Conservation (phyloP, 2,797 vertebrate species). For the Centropyge bicolor region DNA sequence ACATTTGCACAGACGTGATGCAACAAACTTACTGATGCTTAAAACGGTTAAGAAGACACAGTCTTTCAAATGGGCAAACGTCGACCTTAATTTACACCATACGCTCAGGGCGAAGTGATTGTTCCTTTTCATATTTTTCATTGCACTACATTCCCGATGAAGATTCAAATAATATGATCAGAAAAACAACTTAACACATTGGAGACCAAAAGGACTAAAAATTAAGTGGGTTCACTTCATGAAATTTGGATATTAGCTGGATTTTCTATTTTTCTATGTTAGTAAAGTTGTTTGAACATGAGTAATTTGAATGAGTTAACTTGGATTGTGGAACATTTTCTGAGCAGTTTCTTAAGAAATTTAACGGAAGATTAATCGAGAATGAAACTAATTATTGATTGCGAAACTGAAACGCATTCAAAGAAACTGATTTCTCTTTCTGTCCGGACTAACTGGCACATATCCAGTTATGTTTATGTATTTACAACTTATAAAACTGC, state of each 20-base stretch:
- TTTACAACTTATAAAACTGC: slow-evolving; percentile 1
- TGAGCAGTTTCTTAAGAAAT: not conserved
- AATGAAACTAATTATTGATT: not conserved
- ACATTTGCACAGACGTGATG: not conserved
- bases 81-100: not conserved
- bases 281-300: not conserved
- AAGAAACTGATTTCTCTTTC: not conserved
- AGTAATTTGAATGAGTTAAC: not conserved
- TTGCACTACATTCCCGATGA: not conserved
- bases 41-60: not conserved
- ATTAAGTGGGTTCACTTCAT: not conserved
- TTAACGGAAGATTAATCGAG: not conserved
- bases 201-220: not conserved
- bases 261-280: not conserved
- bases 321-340: not conserved
- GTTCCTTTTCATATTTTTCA: not conserved
- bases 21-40: not conserved
- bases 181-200: not conserved
- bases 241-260: not conserved
- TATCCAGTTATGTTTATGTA: not conserved
- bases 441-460: not conserved
- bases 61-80: not conserved
- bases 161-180: not conserved
- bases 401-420: not conserved
- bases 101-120: not conserved